phyloP scores from a whole-genome alignment of 2,888 invertebrate species.

The Temnothorax ravouxi region DNA sequence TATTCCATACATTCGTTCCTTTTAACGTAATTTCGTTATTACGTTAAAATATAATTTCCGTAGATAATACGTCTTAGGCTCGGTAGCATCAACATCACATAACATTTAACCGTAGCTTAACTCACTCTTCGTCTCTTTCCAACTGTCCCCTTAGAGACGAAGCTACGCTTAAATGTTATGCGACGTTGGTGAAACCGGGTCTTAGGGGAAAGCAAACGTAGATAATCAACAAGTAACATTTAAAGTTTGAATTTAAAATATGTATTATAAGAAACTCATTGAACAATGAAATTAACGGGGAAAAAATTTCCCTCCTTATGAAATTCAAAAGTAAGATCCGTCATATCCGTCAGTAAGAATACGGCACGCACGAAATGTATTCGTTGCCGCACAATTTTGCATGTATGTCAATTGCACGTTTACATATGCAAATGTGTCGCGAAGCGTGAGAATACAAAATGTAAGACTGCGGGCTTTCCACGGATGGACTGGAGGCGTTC shows the following conservation, averaged over 20 bases:
- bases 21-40: background rate
- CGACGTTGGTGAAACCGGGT: background rate
- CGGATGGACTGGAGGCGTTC: background rate
- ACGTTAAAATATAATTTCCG: background rate
- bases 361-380: background rate
- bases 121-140: no score
- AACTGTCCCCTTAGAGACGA: no score
- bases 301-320: background rate
- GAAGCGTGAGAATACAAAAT: slow-evolving; percentile 25
- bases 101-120: no score
- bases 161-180: no score
- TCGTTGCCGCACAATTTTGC: slow-evolving; percentile 5
- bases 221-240: background rate
- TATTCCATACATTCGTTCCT: background rate
- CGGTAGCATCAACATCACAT: no score
- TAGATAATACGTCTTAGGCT: background rate
- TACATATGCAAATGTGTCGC: background rate
- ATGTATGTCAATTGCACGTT: slow-evolving; percentile 21
- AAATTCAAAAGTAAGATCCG: background rate
- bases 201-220: background rate
- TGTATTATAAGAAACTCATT: background rate
- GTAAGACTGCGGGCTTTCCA: background rate
- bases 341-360: background rate
- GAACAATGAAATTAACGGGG: background rate
- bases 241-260: background rate